Conservation (phyloP, 2,113 vertebrate genomes). For the Procavia capensis region DNA sequence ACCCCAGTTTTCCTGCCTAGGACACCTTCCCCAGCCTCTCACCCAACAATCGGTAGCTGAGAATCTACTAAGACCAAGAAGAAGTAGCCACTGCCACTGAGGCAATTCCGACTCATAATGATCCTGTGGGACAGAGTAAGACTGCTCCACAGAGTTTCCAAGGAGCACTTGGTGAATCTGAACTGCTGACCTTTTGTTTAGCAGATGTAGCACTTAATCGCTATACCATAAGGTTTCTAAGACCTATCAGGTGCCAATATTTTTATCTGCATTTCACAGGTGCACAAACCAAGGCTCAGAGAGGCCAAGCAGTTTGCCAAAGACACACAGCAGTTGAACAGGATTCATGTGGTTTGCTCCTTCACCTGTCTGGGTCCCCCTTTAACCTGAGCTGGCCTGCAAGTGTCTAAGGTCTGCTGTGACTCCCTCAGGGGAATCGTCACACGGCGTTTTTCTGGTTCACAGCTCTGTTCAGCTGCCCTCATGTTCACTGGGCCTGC, state of each 20-base stretch:
- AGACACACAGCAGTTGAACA: neutral
- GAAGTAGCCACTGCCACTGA: too few species aligned
- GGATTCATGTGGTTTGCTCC: neutral
- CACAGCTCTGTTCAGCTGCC: neutral
- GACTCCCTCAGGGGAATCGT: accelerated
- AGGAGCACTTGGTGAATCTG: too few species aligned
- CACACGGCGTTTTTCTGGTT: neutral
- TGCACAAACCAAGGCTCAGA: neutral
- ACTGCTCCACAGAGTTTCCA: too few species aligned
- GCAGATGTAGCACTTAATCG: too few species aligned
- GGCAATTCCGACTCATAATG: too few species aligned
- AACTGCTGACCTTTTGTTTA: too few species aligned
- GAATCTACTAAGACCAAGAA: too few species aligned
- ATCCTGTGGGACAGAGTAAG: too few species aligned
- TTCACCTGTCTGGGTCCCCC: neutral
- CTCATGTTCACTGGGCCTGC: neutral
- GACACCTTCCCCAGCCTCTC: neutral
- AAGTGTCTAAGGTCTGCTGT: too few species aligned
- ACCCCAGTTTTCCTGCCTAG: neutral
- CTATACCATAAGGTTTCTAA: too few species aligned
- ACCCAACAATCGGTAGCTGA: neutral
- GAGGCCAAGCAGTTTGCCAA: neutral
- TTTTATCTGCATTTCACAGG: neutral
- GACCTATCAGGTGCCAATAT: neutral
- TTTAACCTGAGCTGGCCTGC: neutral